Conservation (phyloP, 2,888 invertebrate genomes). For the Eurois occulta region DNA sequence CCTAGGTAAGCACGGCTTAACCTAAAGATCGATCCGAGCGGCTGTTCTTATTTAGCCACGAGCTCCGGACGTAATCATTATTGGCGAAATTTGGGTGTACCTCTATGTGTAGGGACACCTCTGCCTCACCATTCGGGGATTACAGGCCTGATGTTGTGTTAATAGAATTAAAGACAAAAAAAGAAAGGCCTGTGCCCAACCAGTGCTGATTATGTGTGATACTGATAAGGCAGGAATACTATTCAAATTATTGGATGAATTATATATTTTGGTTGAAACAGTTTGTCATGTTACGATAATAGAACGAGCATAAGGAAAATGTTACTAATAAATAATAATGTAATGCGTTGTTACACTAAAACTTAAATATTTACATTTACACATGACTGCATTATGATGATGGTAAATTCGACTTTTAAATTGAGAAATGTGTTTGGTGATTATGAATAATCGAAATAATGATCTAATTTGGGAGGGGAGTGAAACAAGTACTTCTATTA, state of each 20-base stretch:
- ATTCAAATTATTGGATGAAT: slow-evolving; percentile 8
- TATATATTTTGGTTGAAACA: neutral
- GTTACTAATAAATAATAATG: slow-evolving; percentile 14
- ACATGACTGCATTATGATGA: neutral
- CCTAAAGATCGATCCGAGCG: too few species aligned
- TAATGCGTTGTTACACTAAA: slow-evolving; percentile 23
- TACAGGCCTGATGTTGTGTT: neutral
- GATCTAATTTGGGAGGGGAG: neutral
- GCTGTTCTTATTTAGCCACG: too few species aligned
- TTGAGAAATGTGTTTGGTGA: neutral
- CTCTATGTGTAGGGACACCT: neutral
- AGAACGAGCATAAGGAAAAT: slow-evolving; percentile 33
- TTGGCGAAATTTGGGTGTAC: neutral
- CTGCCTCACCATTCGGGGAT: neutral
- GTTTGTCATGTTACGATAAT: slow-evolving; percentile 17
- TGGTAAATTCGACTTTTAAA: neutral
- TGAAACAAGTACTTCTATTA: neutral
- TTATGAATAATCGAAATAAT: neutral
- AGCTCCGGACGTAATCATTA: neutral
- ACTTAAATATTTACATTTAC: neutral
- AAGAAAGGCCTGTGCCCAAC: too few species aligned
- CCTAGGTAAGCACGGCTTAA: too few species aligned
- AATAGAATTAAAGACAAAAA: neutral
- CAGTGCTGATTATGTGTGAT: neutral
- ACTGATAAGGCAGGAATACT: slow-evolving; percentile 2